Percentiles rank a stretch among this genome's conserved stretches.
Evolutionary conservation across 2,797 vertebrate species (phyloP).

Genomic region (Fringilla coelebs): DNA sequence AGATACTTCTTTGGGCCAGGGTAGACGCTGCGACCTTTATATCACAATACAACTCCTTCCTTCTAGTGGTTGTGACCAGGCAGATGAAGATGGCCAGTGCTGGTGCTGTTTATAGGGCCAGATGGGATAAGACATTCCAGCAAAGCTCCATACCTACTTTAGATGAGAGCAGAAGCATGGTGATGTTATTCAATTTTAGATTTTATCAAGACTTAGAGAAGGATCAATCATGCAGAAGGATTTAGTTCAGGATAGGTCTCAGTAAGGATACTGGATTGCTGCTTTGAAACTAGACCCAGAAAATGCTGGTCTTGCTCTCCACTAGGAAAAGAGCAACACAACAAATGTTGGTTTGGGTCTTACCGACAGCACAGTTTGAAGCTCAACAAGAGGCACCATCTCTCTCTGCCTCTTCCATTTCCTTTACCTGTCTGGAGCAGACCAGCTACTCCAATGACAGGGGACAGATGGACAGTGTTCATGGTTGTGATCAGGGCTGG

Average conservation of each 20-base stretch:
- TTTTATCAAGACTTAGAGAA: neutral
- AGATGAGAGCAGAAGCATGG: accelerated
- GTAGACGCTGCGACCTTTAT: neutral
- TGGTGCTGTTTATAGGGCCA: neutral
- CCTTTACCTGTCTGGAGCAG: neutral
- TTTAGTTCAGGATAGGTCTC: neutral
- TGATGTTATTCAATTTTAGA: neutral
- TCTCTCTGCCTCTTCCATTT: neutral
- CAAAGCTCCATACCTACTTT: neutral
- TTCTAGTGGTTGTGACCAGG: neutral
- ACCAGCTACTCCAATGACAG: neutral
- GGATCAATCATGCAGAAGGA: neutral
- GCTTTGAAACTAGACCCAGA: neutral
- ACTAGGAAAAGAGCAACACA: neutral
- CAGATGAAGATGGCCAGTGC: neutral
- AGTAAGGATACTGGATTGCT: neutral
- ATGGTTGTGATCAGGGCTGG: neutral
- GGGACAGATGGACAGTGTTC: neutral
- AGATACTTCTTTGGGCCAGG: neutral
- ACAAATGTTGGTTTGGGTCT: neutral
- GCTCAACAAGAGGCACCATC: neutral
- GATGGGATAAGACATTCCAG: neutral
- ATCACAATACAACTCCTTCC: neutral
- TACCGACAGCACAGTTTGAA: neutral
- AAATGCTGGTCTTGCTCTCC: neutral